Evolutionary conservation across 2,113 vertebrate species (phyloP), one percentile per base, ranked within the genome.

Genomic region (Lepisosteus oculatus): DNA sequence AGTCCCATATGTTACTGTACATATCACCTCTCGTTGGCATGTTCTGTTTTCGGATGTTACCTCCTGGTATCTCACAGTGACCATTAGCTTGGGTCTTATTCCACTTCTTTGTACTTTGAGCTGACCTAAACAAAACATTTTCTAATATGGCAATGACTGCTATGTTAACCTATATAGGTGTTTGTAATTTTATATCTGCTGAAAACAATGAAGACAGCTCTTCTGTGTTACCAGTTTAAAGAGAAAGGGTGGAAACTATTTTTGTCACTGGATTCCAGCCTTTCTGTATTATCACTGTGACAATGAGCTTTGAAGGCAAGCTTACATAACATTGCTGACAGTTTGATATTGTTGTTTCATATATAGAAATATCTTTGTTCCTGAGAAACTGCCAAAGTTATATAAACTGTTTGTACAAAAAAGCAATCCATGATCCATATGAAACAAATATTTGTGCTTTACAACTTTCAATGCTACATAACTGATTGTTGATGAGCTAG

Each of bases 211-310:
- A 84, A 64, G 73, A 83, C 80, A 85, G 85, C 85, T 89, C 81
- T 59, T 59, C 84, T 86, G 84, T 87, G 82, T 84, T 87, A 81
- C 79, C 81, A 77, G 85, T 88, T 77, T 79, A 80, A 79, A 76
- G 78, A 77, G 80, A 83, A 82, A 81, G 79, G 80, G 81, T 78
- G 82, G 80, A 79, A 77, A 67, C 44, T 14, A 72, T 74, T 78
- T 74, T 42, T 64, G 13, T 75, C 74, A 74, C 83, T 78, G 74
- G 86, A 85, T 94, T 93, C 92, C 90, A 89, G 87, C 93, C 93
- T 95, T 96, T 96, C 93, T 95, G 93, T 95, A 94, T 84, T 90
- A 98, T 96, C 97, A 98, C 97, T 99, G 96, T 99, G 97, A 99
- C 95, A 92, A 95, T 91, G 90, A 90, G 89, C 93, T 95, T 81